Base-by-base conservation (phyloP, 2,888 invertebrate species). In the Zeuzera pyrina region DNA sequence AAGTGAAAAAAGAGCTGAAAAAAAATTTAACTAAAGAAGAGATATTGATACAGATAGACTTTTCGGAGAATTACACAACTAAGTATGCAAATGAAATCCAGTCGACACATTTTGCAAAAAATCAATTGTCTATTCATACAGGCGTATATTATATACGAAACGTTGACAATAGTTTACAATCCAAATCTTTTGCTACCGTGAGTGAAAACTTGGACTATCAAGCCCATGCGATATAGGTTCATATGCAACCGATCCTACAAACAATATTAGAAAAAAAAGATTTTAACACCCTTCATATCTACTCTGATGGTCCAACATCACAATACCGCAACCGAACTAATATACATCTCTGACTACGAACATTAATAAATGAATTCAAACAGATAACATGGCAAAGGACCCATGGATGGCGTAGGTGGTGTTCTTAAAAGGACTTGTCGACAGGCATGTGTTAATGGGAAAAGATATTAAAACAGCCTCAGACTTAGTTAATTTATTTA, bases 251-350 rank as follows among this genome's bases (percentile, higher is more conserved):
- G 29, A 35, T 39, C 6, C 16, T 43, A 36, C 21, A 8, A 25
- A 41, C 15, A 43, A 45, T 45, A 6, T 29, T 43, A 21, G 31
- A 24, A 35, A 41, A 41, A 21, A 38, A 24, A 26, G 15, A 34
- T 13, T 34, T 43, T 30, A 16, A 42, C 39, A 42, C 37, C 8
- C 32, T 40, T 15, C 31, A 42, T 39, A 38, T 43, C 11, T 44
- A 39, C 15, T 46, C 44, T 36, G 42, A 44, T 24, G 45, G 42
- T 27, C 41, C 38, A 31, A 39, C 41, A 35, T 44, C 44, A 1
- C 44, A 45, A 34, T 44, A 45, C 30, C 44, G 41, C 8, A 45
- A 45, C 31, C 41, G 41, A 14, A 45, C 41, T 28, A 43, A 44
- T 34, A 22, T 45, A 34, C 2, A 23, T 33, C 30, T 44, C 19